Conservation (phyloP, 1,140 invertebrate genomes). For the Drosophila pseudoananassae region DNA sequence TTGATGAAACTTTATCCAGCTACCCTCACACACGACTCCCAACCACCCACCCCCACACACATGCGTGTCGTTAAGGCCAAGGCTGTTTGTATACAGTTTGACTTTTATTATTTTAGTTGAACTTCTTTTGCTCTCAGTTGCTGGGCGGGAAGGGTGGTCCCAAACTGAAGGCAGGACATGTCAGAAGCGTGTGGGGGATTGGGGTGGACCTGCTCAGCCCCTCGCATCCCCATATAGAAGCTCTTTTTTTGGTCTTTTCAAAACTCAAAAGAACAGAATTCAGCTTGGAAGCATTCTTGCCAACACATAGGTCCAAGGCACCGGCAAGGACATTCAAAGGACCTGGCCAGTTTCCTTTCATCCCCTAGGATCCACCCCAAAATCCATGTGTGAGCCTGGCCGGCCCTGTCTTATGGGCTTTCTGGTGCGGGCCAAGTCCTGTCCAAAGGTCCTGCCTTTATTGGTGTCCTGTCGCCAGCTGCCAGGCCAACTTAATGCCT, state of each 20-base stretch:
- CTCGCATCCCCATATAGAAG: neutral
- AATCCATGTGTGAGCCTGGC: slow-evolving; percentile 11
- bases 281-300: too few relatives aligned
- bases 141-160: slow-evolving; percentile 27
- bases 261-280: too few relatives aligned
- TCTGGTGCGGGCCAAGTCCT: slow-evolving; percentile 1
- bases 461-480: slow-evolving; percentile 80
- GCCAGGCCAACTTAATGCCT: slow-evolving; percentile 74
- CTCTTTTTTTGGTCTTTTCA: neutral
- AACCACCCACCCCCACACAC: slow-evolving; percentile 10
- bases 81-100: slow-evolving; percentile 75
- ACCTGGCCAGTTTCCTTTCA: neutral
- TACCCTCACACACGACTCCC: slow-evolving; percentile 9
- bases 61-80: slow-evolving; percentile 67
- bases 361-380: slow-evolving; percentile 14
- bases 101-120: slow-evolving; percentile 82
- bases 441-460: slow-evolving; percentile 52
- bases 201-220: slow-evolving; percentile 24
- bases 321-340: neutral
- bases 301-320: neutral
- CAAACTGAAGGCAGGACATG: slow-evolving; percentile 67
- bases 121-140: slow-evolving; percentile 47
- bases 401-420: slow-evolving; percentile 38
- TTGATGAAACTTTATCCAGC: slow-evolving; percentile 59
- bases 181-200: slow-evolving; percentile 27